Percentiles rank a stretch among this genome's conserved stretches.
These are phyloP conservation scores for Cephus pygmeus DNA, from an alignment of 2,888 invertebrate genomes.

Conservation along the genomic window DNA sequence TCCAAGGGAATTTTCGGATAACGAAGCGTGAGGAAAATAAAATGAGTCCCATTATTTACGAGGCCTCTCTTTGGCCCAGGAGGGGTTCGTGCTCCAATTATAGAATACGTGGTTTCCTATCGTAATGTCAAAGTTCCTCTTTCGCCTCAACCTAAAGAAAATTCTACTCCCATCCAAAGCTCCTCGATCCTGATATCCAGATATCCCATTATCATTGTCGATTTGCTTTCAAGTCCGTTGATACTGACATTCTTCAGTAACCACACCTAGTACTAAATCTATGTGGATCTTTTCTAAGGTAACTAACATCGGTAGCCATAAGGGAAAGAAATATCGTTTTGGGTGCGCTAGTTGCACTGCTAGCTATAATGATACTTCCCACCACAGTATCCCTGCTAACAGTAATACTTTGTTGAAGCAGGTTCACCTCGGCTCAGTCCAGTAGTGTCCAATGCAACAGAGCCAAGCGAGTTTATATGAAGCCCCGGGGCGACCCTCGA, in stretches of 20 bases:
- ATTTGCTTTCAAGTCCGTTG: background rate
- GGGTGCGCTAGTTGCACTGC: background rate
- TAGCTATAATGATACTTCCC: background rate
- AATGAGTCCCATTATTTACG: slow-evolving; percentile 1
- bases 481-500: slow-evolving; percentile 25
- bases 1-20: background rate
- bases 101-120: background rate
- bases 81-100: background rate
- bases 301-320: background rate
- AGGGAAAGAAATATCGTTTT: background rate
- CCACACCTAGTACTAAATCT: background rate
- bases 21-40: background rate
- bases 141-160: background rate
- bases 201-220: too few species aligned
- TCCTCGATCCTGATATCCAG: background rate
- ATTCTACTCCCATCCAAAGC: background rate
- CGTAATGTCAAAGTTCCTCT: background rate
- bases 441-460: slow-evolving; percentile 12
- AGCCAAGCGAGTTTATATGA: slow-evolving; percentile 25
- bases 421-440: slow-evolving; percentile 1
- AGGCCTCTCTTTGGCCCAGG: background rate
- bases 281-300: background rate
- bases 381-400: background rate
- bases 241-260: background rate
- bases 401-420: slow-evolving; percentile 6